Conservation (phyloP, 2,888 invertebrate species). For the Mythimna impura region DNA sequence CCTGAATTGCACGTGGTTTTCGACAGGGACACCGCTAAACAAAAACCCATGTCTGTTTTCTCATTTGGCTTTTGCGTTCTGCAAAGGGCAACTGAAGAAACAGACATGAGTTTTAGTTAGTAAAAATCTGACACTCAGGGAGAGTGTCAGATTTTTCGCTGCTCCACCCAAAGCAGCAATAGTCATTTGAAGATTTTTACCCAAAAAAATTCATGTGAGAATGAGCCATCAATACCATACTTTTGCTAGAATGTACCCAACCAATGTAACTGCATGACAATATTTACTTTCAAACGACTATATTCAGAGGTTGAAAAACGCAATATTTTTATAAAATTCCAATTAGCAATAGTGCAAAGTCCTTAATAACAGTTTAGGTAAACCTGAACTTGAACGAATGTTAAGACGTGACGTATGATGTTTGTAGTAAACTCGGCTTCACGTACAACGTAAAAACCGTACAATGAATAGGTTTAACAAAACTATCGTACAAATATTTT, state of each 20-base stretch:
- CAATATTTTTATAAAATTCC: constrained; percentile 10
- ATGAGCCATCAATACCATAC: not conserved
- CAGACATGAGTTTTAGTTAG: no score
- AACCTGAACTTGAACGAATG: constrained; percentile 30
- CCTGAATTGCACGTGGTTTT: no score
- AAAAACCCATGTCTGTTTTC: no score
- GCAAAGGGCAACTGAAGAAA: no score
- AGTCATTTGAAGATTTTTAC: no score
- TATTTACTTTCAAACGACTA: not conserved
- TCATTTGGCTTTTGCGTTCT: no score
- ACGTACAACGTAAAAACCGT: not conserved
- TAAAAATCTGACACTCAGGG: no score
- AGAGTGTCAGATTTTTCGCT: no score
- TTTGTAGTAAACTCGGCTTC: constrained; percentile 39
- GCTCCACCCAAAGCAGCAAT: no score
- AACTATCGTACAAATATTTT: constrained; percentile 32
- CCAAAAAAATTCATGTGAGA: no score
- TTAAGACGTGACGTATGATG: constrained; percentile 45
- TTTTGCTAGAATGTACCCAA: no score
- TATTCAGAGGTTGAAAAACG: not conserved
- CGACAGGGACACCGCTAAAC: no score
- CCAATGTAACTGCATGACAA: not conserved
- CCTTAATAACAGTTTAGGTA: constrained; percentile 24
- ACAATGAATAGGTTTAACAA: constrained; percentile 35
- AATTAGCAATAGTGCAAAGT: constrained; percentile 9